Percentiles rank a stretch among this genome's conserved stretches.
Conservation (phyloP, 2,888 invertebrate genomes). For the Lasioglossum oenotherae region DNA sequence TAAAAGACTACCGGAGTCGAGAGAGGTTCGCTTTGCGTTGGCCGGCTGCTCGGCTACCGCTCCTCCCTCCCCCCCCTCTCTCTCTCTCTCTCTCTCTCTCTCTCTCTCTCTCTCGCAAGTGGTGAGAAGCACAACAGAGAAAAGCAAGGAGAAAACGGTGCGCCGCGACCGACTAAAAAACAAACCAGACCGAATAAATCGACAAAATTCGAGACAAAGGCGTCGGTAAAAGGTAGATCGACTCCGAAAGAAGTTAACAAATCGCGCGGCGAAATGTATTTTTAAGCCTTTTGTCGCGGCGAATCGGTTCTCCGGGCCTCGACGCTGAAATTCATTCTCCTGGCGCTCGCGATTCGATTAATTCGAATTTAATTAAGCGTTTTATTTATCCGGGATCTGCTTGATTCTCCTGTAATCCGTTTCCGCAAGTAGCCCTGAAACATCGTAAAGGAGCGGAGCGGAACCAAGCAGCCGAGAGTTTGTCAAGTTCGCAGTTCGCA, state of each 20-base stretch:
- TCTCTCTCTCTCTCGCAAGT: neutral
- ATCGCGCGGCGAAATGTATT: neutral
- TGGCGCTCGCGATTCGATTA: neutral
- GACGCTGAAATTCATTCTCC: neutral
- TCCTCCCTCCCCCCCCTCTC: neutral
- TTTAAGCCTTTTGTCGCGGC: neutral
- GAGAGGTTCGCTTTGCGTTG: conserved; percentile 19
- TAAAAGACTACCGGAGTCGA: neutral
- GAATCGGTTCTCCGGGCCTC: neutral
- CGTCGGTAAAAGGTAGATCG: neutral
- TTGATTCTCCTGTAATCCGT: conserved; percentile 11
- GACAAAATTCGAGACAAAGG: neutral
- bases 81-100: neutral
- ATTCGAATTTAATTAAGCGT: neutral
- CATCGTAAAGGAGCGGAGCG: neutral
- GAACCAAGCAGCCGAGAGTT: neutral
- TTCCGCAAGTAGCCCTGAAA: neutral
- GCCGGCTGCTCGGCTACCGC: neutral
- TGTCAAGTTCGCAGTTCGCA: conserved; percentile 7
- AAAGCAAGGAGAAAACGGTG: conserved; percentile 1
- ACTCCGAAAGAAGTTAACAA: neutral
- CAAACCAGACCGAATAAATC: neutral
- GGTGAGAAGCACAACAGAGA: conserved; percentile 15
- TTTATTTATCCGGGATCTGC: neutral
- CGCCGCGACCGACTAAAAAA: neutral